These are phyloP conservation scores for Mamestra configurata DNA, from an alignment of 1,140 invertebrate genomes.

Conservation along the genomic window DNA sequence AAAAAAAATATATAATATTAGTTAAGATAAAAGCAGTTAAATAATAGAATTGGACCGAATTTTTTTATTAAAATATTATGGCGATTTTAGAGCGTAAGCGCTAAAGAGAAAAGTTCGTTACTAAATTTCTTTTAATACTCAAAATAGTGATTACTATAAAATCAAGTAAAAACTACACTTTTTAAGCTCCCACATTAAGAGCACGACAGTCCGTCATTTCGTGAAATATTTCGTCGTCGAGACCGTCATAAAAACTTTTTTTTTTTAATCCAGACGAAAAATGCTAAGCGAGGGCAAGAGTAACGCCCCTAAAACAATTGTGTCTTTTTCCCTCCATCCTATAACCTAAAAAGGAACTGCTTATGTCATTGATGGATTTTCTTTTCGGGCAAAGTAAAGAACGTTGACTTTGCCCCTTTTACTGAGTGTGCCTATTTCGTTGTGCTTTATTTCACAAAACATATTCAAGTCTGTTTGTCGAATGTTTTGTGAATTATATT, in stretches of 20 bases:
- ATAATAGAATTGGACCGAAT: too few species aligned
- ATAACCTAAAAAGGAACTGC: slow-evolving; percentile 29
- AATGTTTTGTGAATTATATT: background rate
- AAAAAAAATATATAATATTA: too few species aligned
- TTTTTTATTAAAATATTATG: too few species aligned
- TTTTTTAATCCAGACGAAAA: slow-evolving; percentile 33
- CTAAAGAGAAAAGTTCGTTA: too few species aligned
- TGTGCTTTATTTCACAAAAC: background rate
- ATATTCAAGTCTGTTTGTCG: background rate
- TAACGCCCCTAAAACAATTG: slow-evolving; percentile 20
- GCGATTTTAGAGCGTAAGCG: too few species aligned
- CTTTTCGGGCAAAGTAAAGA: slow-evolving; percentile 22
- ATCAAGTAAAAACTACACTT: background rate
- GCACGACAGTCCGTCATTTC: background rate
- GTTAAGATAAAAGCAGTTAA: too few species aligned
- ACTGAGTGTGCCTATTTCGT: background rate
- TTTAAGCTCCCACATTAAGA: background rate
- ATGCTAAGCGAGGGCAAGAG: background rate
- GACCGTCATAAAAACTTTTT: background rate
- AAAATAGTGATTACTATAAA: background rate
- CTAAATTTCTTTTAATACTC: background rate
- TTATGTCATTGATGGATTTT: slow-evolving; percentile 45
- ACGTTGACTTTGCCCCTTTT: background rate
- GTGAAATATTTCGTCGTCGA: background rate
- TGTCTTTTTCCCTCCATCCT: slow-evolving; percentile 8